Evolutionary conservation across 2,113 vertebrate species (phyloP).

Genomic region (human (Homo sapiens)): GRCh38 chr5:122981001-122981500

Average conservation of each 20-base stretch:
- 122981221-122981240: background rate
- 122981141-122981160: background rate
- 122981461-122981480: background rate
- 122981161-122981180: background rate
- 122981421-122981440: constrained; percentile 5
- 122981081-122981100: background rate
- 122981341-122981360: background rate
- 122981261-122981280: background rate
- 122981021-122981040: background rate
- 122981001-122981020: background rate
- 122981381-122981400: background rate
- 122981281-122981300: background rate
- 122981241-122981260: background rate
- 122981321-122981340: background rate
- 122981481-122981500: background rate
- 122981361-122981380: background rate
- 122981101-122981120: background rate
- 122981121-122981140: background rate
- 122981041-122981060: background rate
- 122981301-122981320: background rate
- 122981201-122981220: background rate
- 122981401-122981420: background rate
- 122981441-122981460: background rate
- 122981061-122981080: background rate
- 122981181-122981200: background rate